Evolutionary conservation across 1,140 invertebrate species (phyloP), one percentile per base, ranked within the genome.

Genomic region (Drosophila simulans): DNA sequence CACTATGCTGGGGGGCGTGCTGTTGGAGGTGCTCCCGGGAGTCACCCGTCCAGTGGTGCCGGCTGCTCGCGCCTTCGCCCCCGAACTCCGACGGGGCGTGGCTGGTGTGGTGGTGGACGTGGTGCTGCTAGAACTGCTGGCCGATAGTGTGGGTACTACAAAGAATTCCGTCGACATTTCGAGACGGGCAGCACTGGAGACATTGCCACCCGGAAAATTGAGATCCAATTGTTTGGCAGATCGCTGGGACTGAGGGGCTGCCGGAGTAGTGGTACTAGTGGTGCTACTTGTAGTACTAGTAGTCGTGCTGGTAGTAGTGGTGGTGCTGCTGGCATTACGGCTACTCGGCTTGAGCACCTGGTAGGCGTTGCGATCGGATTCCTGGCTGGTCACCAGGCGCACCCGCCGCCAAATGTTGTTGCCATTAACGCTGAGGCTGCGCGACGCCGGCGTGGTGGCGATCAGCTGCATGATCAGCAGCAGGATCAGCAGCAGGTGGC

Each of bases 141-240:
- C 11, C 5, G 60, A 58, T 3, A 86, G 80, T 25, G 80, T 90
- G 11, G 95, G 95, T 72, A 96, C 93, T 56, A 96, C 92, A 90
- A 96, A 96, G 90, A 95, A 96, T 90, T 96, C 96, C 3, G 96
- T 96, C 84, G 95, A 96, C 93, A 96, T 94, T 89, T 96, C 95
- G 25, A 95, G 85, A 2, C 94, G 93, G 66, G 94, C 93, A 4
- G 94, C 94, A 77, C 94, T 94, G n/a, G 94, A 92, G 11, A 91
- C 66, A 45, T 85, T 90, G n/a, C 40, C 62, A 34, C 66, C 72
- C 31, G 56, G 60, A 45, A 90, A 62, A 40, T 80, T 82, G 55
- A 77, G 74, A 76, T 92, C 86, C 57, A 90, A 39, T 64, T 92
- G 91, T 34, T 92, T 92, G 25, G 53, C 63, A 20, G 54, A 64